Conservation (phyloP, 1,140 invertebrate genomes). For the Aphelinus atriplicis region DNA sequence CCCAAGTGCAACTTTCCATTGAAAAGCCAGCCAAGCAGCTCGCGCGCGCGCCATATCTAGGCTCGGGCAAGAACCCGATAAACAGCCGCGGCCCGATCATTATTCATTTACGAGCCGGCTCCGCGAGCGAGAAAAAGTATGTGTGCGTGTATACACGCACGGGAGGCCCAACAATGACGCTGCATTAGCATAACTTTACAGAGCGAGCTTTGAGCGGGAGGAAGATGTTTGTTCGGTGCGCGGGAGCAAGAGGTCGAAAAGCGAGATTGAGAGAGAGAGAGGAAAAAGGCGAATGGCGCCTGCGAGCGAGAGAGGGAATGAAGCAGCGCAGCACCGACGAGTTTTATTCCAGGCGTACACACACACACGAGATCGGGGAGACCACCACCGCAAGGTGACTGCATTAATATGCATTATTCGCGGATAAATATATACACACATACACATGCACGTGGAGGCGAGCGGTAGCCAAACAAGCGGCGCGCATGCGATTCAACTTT, state of each 20-base stretch:
- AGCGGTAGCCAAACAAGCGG: constrained; percentile 26
- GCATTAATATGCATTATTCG: constrained; percentile 50
- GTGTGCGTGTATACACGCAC: no score
- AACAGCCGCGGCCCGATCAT: no score
- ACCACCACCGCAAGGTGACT: constrained; percentile 27
- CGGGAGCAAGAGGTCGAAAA: constrained; percentile 35
- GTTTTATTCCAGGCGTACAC: constrained; percentile 7
- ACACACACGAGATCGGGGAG: background rate
- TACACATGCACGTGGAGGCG: background rate
- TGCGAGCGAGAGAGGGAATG: constrained; percentile 11
- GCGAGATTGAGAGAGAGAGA: background rate
- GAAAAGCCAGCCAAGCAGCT: no score
- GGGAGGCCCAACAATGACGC: constrained; percentile 24
- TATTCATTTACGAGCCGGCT: no score
- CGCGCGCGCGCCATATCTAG: no score
- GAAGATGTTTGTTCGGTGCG: constrained; percentile 35
- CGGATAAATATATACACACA: constrained; percentile 43
- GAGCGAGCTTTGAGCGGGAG: background rate
- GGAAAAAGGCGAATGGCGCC: background rate
- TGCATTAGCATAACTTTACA: constrained; percentile 35
- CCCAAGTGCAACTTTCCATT: no score
- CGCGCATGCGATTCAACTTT: constrained; percentile 31
- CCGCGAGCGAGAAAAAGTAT: no score
- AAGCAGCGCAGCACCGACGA: constrained; percentile 29
- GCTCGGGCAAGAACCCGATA: no score